Percentiles rank a stretch among this genome's conserved stretches.
Evolutionary conservation across 1,140 invertebrate genomes (phyloP).

Genomic region (Aphelinus certus): DNA sequence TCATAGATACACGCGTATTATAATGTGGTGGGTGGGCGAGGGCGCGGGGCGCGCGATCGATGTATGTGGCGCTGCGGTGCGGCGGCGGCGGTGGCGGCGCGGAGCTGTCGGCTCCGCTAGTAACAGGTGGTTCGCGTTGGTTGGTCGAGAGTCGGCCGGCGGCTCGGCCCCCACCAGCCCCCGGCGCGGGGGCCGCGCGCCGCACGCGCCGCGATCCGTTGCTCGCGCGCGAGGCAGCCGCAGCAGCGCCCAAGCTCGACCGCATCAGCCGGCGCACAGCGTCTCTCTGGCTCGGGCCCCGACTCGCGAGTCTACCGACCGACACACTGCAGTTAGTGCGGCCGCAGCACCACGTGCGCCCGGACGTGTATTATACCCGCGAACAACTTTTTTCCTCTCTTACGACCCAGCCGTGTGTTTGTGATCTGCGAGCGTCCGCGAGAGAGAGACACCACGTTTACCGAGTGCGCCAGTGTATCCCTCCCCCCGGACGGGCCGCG

Average conservation of each 20-base stretch:
- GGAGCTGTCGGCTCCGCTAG: constrained; percentile 38
- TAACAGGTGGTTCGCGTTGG: constrained; percentile 59
- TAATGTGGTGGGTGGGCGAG: too few species aligned
- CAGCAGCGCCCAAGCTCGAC: constrained; percentile 2
- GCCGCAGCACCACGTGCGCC: constrained; percentile 38
- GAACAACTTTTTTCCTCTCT: too few species aligned
- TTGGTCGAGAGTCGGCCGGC: constrained; percentile 47
- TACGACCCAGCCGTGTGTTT: too few species aligned
- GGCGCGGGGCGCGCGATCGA: too few species aligned
- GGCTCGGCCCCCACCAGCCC: neutral
- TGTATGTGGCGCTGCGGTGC: neutral
- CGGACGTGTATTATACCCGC: constrained; percentile 12
- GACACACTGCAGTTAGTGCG: constrained; percentile 17
- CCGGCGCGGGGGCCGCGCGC: neutral
- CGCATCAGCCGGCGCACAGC: constrained; percentile 9
- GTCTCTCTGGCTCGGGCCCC: neutral
- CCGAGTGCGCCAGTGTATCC: too few species aligned
- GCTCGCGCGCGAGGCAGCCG: neutral
- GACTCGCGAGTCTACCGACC: neutral
- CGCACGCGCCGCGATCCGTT: neutral
- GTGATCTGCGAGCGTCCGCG: too few species aligned
- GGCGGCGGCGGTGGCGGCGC: neutral
- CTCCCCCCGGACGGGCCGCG: too few species aligned
- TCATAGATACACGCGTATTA: too few species aligned
- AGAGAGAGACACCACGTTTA: too few species aligned